A percentile compares a stretch with the other conserved stretches of the same genome.
phyloP scores from a whole-genome alignment of 2,888 invertebrate genomes.

The Bibio marci region DNA sequence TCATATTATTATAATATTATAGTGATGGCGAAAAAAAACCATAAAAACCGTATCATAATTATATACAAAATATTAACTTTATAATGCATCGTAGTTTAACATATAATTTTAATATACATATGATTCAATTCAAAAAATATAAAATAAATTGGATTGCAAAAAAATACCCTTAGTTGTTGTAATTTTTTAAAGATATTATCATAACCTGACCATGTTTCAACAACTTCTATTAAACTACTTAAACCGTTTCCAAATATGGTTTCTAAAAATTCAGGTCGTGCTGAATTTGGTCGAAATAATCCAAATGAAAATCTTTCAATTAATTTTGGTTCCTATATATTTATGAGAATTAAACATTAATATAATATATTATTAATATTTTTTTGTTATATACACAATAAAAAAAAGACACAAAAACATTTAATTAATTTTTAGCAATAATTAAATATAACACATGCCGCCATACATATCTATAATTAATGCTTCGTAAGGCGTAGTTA shows the following conservation, averaged over 20 bases:
- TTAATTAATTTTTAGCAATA: neutral
- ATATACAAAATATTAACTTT: too few relatives aligned
- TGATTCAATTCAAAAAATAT: too few relatives aligned
- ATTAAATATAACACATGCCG: neutral
- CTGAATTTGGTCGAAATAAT: neutral
- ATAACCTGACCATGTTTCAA: conserved; percentile 28
- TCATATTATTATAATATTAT: too few relatives aligned
- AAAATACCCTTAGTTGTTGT: conserved; percentile 15
- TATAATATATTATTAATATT: too few relatives aligned
- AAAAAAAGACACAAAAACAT: too few relatives aligned
- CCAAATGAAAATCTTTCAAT: conserved; percentile 1
- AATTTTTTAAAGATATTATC: conserved; percentile 28
- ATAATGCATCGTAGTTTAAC: too few relatives aligned
- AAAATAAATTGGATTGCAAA: too few relatives aligned
- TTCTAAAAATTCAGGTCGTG: neutral
- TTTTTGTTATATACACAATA: too few relatives aligned
- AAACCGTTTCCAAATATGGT: neutral
- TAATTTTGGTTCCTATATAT: neutral
- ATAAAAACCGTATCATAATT: too few relatives aligned
- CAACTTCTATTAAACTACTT: conserved; percentile 21
- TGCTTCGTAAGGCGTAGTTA: conserved; percentile 23
- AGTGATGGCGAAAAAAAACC: too few relatives aligned
- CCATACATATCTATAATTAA: conserved; percentile 18
- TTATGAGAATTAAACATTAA: too few relatives aligned
- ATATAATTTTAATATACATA: too few relatives aligned